Percentiles rank a stretch among this genome's conserved stretches.
phyloP scores from a whole-genome alignment of 2,888 invertebrate species.

The Zygothrica quintamaculata region DNA sequence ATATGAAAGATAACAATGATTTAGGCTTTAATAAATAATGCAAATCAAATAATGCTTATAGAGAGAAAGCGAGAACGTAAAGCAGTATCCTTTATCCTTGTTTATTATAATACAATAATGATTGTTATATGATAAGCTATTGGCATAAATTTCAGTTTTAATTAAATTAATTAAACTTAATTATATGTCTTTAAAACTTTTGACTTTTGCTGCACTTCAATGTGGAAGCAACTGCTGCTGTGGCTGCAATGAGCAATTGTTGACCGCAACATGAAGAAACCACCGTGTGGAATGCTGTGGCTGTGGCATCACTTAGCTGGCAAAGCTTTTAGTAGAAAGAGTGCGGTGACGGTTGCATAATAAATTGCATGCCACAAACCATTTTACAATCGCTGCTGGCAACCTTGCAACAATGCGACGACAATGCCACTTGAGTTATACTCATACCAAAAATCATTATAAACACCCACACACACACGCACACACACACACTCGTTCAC shows the following conservation, averaged over 20 bases:
- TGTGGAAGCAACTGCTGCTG: conserved; percentile 1
- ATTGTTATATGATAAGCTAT: too few species aligned
- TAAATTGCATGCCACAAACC: conserved; percentile 77
- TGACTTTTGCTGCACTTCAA: conserved; percentile 20
- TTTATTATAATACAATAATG: too few species aligned
- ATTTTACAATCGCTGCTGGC: conserved; percentile 59
- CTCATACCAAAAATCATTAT: conserved; percentile 13
- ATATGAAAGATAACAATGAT: too few species aligned
- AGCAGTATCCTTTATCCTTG: too few species aligned
- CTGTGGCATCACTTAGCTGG: conserved; percentile 20
- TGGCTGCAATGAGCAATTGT: conserved; percentile 23
- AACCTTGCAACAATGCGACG: conserved; percentile 57
- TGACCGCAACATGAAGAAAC: conserved; percentile 70
- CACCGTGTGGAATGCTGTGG: conserved; percentile 56
- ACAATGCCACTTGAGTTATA: conserved; percentile 29
- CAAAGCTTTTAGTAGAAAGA: background rate
- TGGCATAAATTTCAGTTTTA: too few species aligned
- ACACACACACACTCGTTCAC: conserved; percentile 12
- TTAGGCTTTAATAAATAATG: too few species aligned
- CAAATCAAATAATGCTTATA: background rate
- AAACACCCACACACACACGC: conserved; percentile 34
- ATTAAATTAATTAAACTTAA: too few species aligned
- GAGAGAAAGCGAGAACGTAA: too few species aligned
- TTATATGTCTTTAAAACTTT: too few species aligned
- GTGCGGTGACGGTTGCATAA: conserved; percentile 57